Evolutionary conservation across 2,888 invertebrate genomes (phyloP).

Genomic region (Caenorhabditis sp.): DNA sequence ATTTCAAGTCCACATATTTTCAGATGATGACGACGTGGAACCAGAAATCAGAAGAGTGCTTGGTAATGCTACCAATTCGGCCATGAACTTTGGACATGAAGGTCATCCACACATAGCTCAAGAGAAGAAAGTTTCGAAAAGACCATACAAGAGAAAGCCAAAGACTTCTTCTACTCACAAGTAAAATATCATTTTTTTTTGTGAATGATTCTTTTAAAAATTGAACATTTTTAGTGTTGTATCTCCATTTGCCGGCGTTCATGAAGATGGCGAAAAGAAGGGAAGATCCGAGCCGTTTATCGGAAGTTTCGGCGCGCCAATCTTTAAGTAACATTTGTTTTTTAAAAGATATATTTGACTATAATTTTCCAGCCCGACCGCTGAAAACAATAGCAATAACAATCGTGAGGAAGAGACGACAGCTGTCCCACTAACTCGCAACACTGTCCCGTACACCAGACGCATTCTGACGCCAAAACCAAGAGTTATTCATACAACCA

Average conservation of each 20-base stretch:
- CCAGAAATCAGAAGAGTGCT: slow-evolving; percentile 69
- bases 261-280: slow-evolving; percentile 42
- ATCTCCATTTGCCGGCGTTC: slow-evolving; percentile 44
- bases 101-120: slow-evolving; percentile 45
- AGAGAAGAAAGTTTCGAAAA: slow-evolving; percentile 48
- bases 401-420: slow-evolving; percentile 6
- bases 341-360: not conserved
- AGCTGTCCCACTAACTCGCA: slow-evolving; percentile 5
- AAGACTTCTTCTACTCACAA: slow-evolving; percentile 56
- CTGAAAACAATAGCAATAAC: slow-evolving; percentile 23
- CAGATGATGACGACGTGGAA: slow-evolving; percentile 74
- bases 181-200: slow-evolving; percentile 1
- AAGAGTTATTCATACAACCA: slow-evolving; percentile 37
- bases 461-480: slow-evolving; percentile 48
- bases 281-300: slow-evolving; percentile 48
- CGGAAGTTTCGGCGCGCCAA: slow-evolving; percentile 65
- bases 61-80: slow-evolving; percentile 59
- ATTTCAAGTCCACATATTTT: slow-evolving; percentile 7
- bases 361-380: slow-evolving; percentile 52
- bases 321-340: slow-evolving; percentile 48
- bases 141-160: slow-evolving; percentile 57
- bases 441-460: slow-evolving; percentile 20
- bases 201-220: too few relatives aligned
- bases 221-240: slow-evolving; percentile 41
- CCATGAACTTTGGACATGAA: slow-evolving; percentile 47